Base-by-base conservation (phyloP, 2,888 invertebrate species). In the Morpho achilles region DNA sequence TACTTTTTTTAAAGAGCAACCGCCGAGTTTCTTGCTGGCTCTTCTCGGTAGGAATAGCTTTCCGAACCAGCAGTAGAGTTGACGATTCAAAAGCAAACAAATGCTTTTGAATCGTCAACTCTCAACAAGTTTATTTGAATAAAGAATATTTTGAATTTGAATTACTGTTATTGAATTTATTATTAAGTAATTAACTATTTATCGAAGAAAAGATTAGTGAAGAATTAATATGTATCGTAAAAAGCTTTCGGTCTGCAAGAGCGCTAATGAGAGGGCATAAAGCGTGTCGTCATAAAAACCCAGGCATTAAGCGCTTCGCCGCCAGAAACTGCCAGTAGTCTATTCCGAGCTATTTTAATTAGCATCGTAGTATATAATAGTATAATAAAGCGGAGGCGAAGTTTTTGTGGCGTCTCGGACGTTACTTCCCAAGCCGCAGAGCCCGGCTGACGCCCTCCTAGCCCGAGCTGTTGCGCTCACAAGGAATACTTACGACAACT, bases 271-370 rank as follows among this genome's bases (percentile, higher is more conserved):
- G 83, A 79, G 82, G 75, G 82, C 84, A 87, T 87, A 87, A 85
- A 88, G 84, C 86, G 84, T 87, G 82, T 84, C 85, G 85, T 84
- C 88, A 82, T 88, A 88, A 88, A 32, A 87, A 83, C 78, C 80
- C 81, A 80, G 77, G 82, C 87, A 87, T 87, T 88, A 88, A 86
- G 82, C 82, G 75, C 77, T 32, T 71, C 79, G 75, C 78, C 76
- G 84, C 84, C 85, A 86, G 85, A 83, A 87, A 84, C 82, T 84
- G 83, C 76, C 81, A 79, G 82, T 87, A 83, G 87, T 87, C 87
- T 89, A 87, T 87, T 85, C 84, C 79, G 76, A 84, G 84, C 83
- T 87, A 86, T 89, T 87, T 88, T 88, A 88, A 88, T 88, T 89
- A 87, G 85, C 86, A 82, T 83, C 79, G 79, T 80, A 84, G 82